phyloP scores from a whole-genome alignment of 1,140 invertebrate species.

The Cotesia typhae region DNA sequence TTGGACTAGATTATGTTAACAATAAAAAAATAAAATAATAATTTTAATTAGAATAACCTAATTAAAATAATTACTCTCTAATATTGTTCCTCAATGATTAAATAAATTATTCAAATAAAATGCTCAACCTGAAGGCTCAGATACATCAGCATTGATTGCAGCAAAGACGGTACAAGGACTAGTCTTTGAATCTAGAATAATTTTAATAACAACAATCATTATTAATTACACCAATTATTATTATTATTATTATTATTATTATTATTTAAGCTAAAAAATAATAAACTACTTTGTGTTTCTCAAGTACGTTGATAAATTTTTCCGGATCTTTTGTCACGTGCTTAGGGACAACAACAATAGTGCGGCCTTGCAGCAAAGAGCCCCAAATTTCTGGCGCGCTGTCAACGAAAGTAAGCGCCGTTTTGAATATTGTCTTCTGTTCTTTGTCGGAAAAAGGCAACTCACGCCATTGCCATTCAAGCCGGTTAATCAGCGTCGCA shows the following conservation, averaged over 20 bases:
- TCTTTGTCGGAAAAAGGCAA: conserved; percentile 77
- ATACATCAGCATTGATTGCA: conserved; percentile 80
- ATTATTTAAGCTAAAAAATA: not conserved
- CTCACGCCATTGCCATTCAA: conserved; percentile 84
- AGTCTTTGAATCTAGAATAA: conserved; percentile 74
- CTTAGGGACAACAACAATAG: conserved; percentile 77
- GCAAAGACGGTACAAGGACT: conserved; percentile 83
- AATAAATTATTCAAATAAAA: too few relatives aligned
- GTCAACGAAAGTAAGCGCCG: conserved; percentile 88
- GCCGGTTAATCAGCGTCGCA: conserved; percentile 78
- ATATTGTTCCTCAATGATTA: too few relatives aligned
- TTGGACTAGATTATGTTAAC: too few relatives aligned
- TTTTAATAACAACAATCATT: conserved; percentile 32
- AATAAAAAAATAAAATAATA: too few relatives aligned
- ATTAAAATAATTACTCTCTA: too few relatives aligned
- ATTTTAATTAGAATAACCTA: too few relatives aligned
- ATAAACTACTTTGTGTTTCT: conserved; percentile 71
- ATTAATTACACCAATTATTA: conserved; percentile 5
- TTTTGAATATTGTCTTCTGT: conserved; percentile 82
- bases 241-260: not conserved
- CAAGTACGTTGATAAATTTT: conserved; percentile 72
- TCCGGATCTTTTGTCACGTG: conserved; percentile 78
- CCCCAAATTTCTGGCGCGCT: conserved; percentile 88
- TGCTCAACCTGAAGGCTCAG: conserved; percentile 56
- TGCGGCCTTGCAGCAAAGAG: conserved; percentile 75